Evolutionary conservation across 2,113 vertebrate species (phyloP).

Genomic region (Oceanites oceanicus): DNA sequence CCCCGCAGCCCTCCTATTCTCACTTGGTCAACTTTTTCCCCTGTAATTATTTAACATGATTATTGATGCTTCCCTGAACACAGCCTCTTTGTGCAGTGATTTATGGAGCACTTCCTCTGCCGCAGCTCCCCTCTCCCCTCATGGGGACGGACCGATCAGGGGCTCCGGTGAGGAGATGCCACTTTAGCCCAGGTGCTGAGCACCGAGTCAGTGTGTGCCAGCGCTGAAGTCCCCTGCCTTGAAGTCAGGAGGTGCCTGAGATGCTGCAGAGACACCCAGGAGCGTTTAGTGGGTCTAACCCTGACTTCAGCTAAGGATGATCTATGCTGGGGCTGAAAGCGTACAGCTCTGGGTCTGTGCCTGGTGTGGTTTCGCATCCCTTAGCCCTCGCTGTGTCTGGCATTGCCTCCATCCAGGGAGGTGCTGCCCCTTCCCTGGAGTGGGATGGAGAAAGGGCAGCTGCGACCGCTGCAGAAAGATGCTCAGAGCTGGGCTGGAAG

Average conservation of each 20-base stretch:
- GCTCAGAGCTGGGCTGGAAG: not conserved
- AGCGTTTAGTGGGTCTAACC: not conserved
- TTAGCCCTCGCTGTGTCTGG: rapidly evolving
- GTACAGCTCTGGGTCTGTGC: not conserved
- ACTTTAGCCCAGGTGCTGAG: not conserved
- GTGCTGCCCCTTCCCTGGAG: not conserved
- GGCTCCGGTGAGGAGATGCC: not conserved
- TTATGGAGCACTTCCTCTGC: not conserved
- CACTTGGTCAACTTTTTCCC: not conserved
- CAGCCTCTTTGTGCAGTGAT: not conserved
- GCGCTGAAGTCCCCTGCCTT: rapidly evolving
- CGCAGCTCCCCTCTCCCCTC: not conserved
- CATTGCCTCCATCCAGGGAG: not conserved
- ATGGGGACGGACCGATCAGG: rapidly evolving
- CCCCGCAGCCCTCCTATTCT: not conserved
- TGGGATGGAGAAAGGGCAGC: rapidly evolving
- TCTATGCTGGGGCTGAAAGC: not conserved
- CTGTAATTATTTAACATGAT: not conserved
- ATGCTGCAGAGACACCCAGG: not conserved
- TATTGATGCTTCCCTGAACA: not conserved
- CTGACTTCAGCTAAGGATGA: not conserved
- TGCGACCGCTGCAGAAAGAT: not conserved
- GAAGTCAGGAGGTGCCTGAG: not conserved
- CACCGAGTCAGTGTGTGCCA: not conserved
- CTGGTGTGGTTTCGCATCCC: rapidly evolving